A percentile compares a stretch with the other conserved stretches of the same genome.
phyloP scores from a whole-genome alignment of 1,140 invertebrate species.

The Aphaenogaster floridana region DNA sequence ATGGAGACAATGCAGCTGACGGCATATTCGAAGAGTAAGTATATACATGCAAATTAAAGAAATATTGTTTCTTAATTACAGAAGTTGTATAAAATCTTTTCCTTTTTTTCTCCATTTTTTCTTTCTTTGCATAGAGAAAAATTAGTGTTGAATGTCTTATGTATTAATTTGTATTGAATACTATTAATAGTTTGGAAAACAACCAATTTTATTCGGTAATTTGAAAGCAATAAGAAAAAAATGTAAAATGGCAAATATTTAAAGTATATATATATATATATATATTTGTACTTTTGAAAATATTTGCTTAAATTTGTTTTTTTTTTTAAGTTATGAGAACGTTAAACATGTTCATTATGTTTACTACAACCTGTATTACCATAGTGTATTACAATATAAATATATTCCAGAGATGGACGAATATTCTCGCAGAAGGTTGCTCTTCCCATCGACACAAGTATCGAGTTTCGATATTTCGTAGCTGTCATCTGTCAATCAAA shows the following conservation, averaged over 20 bases:
- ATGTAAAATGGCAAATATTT: background rate
- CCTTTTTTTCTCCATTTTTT: background rate
- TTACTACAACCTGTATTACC: background rate
- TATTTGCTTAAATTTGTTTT: conserved; percentile 8
- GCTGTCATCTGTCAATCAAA: conserved; percentile 86
- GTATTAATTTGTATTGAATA: background rate
- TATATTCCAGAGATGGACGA: conserved; percentile 75
- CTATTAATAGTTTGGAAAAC: background rate
- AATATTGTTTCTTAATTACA: background rate
- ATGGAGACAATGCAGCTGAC: conserved; percentile 77
- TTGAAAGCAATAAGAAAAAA: background rate
- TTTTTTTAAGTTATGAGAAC: background rate
- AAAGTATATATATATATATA: background rate
- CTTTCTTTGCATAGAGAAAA: background rate
- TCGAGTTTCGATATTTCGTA: conserved; percentile 94
- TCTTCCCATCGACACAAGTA: conserved; percentile 89
- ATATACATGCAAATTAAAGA: background rate
- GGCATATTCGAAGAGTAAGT: conserved; percentile 78
- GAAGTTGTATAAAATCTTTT: background rate
- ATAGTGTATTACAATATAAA: conserved; percentile 5
- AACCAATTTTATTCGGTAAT: background rate
- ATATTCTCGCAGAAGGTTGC: conserved; percentile 84
- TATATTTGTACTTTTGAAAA: background rate
- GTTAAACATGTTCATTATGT: background rate
- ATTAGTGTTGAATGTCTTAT: background rate